Percentiles rank a stretch among this genome's conserved stretches.
phyloP scores from a whole-genome alignment of 2,113 vertebrate species.

The Coryphaenoides rupestris region DNA sequence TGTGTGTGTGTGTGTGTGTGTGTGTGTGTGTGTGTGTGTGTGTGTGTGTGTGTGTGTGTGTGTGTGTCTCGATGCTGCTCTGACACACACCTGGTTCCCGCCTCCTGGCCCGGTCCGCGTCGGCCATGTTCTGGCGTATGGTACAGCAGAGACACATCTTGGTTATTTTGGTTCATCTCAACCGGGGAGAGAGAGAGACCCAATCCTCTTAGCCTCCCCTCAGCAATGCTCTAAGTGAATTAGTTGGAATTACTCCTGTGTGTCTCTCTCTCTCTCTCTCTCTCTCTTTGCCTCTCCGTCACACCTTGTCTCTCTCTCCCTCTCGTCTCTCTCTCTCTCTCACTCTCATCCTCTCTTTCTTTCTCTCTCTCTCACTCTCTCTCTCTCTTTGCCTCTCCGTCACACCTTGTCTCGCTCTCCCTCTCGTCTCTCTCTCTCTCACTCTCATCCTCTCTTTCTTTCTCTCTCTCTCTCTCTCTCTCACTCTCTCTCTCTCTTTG shows the following conservation, averaged over 20 bases:
- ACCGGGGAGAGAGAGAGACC: slow-evolving; percentile 76
- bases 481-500: slow-evolving; percentile 1
- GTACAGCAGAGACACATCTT: slow-evolving; percentile 49
- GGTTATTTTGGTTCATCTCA: slow-evolving; percentile 79
- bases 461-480: not conserved
- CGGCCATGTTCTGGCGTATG: too few relatives aligned
- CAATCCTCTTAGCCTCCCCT: slow-evolving; percentile 81
- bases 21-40: too few relatives aligned
- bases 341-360: slow-evolving; percentile 15
- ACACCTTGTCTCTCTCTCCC: not conserved
- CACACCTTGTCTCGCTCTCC: too few relatives aligned
- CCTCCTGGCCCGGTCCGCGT: not conserved
- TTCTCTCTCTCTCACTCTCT: slow-evolving; percentile 1
- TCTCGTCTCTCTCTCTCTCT: slow-evolving; percentile 10
- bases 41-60: slow-evolving; percentile 3
- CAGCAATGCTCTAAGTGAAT: slow-evolving; percentile 81
- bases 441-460: slow-evolving; percentile 18
- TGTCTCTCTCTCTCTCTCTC: slow-evolving; percentile 49
- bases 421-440: too few relatives aligned
- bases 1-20: too few relatives aligned
- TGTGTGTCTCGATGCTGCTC: not conserved
- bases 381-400: not conserved
- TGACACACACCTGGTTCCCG: slow-evolving; percentile 33
- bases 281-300: slow-evolving; percentile 23
- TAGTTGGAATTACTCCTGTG: slow-evolving; percentile 76